Conservation (phyloP, 1,140 invertebrate genomes). For the Lysiphlebus fabarum region DNA sequence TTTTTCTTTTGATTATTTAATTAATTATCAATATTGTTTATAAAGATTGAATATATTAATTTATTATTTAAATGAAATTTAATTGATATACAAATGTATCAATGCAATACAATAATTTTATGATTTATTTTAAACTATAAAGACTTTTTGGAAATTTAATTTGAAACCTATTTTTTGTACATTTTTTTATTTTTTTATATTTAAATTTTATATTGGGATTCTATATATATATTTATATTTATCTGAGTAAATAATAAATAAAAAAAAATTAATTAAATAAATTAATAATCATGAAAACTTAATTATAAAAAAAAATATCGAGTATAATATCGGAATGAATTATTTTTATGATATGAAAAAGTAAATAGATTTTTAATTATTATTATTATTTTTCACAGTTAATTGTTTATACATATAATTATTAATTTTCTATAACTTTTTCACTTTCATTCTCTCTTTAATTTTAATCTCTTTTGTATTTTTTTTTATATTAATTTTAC, state of each 20-base stretch:
- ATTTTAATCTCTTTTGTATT: background rate
- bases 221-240: too few relatives aligned
- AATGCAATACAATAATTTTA: too few relatives aligned
- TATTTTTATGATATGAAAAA: background rate
- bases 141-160: too few relatives aligned
- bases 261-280: conserved; percentile 1
- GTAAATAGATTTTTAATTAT: too few relatives aligned
- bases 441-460: background rate
- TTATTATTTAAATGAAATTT: too few relatives aligned
- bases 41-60: too few relatives aligned
- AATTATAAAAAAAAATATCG: background rate
- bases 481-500: too few relatives aligned
- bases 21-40: too few relatives aligned
- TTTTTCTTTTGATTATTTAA: too few relatives aligned
- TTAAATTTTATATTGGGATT: background rate
- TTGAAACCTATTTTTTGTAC: too few relatives aligned
- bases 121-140: too few relatives aligned
- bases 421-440: background rate
- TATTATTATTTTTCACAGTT: background rate
- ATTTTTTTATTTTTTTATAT: background rate
- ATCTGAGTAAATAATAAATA: background rate
- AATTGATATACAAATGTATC: too few relatives aligned
- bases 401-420: conserved; percentile 3
- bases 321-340: background rate
- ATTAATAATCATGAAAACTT: background rate